These are phyloP conservation scores for Cuniculus paca DNA, from an alignment of 2,797 vertebrate species.

Conservation along the genomic window DNA sequence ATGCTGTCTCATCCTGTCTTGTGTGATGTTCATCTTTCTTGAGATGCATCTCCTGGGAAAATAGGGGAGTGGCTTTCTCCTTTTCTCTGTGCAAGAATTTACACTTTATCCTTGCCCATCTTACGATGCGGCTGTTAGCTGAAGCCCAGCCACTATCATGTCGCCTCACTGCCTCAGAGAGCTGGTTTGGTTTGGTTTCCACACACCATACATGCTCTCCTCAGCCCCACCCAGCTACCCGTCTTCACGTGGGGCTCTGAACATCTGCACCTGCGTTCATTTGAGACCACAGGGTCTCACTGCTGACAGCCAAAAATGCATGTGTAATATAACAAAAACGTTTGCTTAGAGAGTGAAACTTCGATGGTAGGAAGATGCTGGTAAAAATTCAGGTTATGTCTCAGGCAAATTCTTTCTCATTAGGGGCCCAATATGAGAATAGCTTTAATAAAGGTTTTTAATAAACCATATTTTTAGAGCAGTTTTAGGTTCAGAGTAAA, in stretches of 20 bases:
- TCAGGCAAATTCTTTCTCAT: slow-evolving; percentile 23
- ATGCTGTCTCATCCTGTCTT: not conserved
- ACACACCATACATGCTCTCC: not conserved
- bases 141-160: not conserved
- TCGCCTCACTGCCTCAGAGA: not conserved
- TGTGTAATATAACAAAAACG: not conserved
- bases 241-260: not conserved
- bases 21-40: not conserved
- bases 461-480: not conserved
- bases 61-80: not conserved
- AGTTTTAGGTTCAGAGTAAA: not conserved
- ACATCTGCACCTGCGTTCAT: slow-evolving; percentile 40
- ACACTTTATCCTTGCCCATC: not conserved
- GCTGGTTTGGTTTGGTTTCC: not conserved
- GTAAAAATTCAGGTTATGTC: not conserved
- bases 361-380: not conserved
- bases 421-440: not conserved
- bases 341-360: not conserved
- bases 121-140: not conserved
- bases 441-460: not conserved
- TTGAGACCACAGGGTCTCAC: slow-evolving; percentile 11
- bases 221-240: not conserved
- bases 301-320: not conserved
- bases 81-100: not conserved
- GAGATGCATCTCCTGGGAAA: not conserved